Conservation (phyloP, 2,113 vertebrate species). For the Salvelinus alpinus region DNA sequence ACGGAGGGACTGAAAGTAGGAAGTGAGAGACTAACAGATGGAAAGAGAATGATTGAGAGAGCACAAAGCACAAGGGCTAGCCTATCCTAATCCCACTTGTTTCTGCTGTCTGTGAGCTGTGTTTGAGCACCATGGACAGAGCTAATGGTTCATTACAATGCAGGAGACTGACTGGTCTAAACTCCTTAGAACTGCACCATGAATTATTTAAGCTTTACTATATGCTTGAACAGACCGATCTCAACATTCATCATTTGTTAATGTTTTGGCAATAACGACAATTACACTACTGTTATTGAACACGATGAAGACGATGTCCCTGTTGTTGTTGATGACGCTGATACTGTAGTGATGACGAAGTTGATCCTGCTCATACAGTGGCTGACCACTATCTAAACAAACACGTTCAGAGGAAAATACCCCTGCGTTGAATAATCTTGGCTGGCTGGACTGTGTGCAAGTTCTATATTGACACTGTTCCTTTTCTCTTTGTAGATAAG, state of each 20-base stretch:
- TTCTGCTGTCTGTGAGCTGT: neutral
- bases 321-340: no score
- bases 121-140: conserved; percentile 43
- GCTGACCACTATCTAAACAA: no score
- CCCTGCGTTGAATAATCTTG: neutral
- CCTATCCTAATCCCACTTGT: conserved; percentile 20
- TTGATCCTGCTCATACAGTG: no score
- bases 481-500: conserved; percentile 47
- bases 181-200: no score
- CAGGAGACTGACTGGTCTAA: neutral
- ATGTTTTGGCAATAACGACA: no score
- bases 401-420: no score
- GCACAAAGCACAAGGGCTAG: conserved; percentile 27
- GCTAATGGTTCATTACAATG: neutral
- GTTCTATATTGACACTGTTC: conserved; percentile 26
- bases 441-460: conserved; percentile 19
- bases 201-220: no score
- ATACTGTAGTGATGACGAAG: no score
- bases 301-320: no score
- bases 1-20: conserved; percentile 15
- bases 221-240: no score
- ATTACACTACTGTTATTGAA: no score
- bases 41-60: conserved; percentile 32
- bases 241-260: no score
- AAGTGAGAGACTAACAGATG: conserved; percentile 28